These are phyloP conservation scores for Palythoa heliodiscus DNA, from an alignment of 92 coral and sea anemone species.

Conservation along the genomic window DNA sequence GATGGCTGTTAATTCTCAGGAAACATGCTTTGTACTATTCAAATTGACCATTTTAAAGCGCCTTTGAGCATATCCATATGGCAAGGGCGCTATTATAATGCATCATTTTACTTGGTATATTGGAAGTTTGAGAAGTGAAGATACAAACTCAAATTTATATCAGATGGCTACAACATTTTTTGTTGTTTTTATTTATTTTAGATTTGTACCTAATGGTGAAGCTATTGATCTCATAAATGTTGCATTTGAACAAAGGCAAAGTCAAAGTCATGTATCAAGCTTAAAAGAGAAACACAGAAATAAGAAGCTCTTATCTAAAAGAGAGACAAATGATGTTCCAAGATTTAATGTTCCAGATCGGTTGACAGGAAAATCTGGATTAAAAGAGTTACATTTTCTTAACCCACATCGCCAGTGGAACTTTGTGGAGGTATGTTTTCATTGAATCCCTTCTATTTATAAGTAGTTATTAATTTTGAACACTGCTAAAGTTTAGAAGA, in stretches of 20 bases:
- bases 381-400: constrained; percentile 63
- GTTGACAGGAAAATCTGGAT: constrained; percentile 81
- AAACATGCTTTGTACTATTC: no score
- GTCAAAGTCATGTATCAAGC: constrained; percentile 33
- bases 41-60: no score
- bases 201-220: constrained; percentile 83
- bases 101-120: no score
- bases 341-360: constrained; percentile 89
- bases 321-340: background rate
- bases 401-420: constrained; percentile 86
- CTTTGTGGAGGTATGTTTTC: constrained; percentile 80
- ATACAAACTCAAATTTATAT: background rate
- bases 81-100: no score
- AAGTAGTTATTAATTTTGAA: no score
- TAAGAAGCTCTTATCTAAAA: background rate
- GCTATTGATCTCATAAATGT: constrained; percentile 94
- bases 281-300: constrained; percentile 16
- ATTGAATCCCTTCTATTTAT: background rate
- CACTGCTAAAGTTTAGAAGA: no score
- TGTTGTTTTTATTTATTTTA: constrained; percentile 1
- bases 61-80: no score
- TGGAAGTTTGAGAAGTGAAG: background rate
- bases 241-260: constrained; percentile 86
- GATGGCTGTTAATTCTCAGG: no score
- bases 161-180: background rate